These are phyloP conservation scores for Alexandromys fortis DNA, from an alignment of 2,113 vertebrate species.

Conservation along the genomic window DNA sequence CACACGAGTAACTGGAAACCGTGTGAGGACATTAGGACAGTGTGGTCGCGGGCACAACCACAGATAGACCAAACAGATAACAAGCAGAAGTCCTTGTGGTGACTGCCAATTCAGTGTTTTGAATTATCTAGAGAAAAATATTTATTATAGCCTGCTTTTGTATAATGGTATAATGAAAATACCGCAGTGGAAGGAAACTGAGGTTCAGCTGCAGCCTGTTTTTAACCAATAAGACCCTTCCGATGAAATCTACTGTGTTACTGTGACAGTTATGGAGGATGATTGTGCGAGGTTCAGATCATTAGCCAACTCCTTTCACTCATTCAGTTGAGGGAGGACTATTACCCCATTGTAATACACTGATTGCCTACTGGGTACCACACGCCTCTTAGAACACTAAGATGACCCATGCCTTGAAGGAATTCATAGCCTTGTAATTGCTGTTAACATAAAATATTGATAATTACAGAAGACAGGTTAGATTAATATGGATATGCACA, in stretches of 20 bases:
- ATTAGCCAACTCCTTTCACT: neutral
- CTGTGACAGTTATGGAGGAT: neutral
- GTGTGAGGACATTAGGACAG: neutral
- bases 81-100: neutral
- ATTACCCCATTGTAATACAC: neutral
- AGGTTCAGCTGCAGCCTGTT: neutral
- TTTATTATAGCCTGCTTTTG: neutral
- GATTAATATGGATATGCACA: neutral
- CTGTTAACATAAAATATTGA: neutral
- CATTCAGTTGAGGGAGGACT: no score
- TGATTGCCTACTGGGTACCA: neutral
- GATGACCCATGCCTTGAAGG: neutral
- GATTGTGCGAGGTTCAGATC: neutral
- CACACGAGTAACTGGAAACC: neutral
- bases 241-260: neutral
- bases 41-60: neutral
- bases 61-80: neutral
- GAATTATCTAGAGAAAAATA: conserved; percentile 38
- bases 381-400: neutral
- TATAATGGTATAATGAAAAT: neutral
- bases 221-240: neutral
- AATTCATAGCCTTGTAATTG: neutral
- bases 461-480: neutral
- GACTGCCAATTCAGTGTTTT: neutral
- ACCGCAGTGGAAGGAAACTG: neutral